Percentiles rank a stretch among this genome's conserved stretches.
phyloP scores from a whole-genome alignment of 2,113 vertebrate genomes.

The Oreochromis spilurus region DNA sequence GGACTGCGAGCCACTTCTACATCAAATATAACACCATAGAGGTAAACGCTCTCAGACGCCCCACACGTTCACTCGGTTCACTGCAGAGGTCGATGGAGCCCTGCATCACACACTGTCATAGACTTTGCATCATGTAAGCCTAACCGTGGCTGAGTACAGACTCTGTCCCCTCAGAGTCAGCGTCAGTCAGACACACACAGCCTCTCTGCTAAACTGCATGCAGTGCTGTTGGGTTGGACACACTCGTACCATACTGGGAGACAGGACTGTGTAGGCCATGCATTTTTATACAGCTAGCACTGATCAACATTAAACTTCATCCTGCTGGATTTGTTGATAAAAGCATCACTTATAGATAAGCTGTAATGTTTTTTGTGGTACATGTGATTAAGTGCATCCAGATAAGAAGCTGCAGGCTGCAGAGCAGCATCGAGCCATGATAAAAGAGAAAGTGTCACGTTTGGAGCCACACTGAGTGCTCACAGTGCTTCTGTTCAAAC shows the following conservation, averaged over 20 bases:
- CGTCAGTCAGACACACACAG: accelerated
- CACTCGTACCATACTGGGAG: neutral
- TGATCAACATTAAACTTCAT: neutral
- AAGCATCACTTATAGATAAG: neutral
- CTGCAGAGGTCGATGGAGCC: conserved; percentile 50
- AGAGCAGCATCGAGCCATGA: neutral
- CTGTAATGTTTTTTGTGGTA: neutral
- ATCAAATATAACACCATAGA: conserved; percentile 98
- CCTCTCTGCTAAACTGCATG: neutral
- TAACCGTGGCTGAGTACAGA: neutral
- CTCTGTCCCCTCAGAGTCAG: too few relatives aligned
- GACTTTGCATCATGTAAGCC: neutral
- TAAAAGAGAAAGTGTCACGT: neutral
- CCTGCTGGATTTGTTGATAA: neutral
- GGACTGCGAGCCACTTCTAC: conserved; percentile 97
- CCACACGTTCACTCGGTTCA: conserved; percentile 12
- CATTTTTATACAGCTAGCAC: neutral
- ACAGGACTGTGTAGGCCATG: accelerated
- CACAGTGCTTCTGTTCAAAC: neutral
- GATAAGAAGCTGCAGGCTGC: neutral
- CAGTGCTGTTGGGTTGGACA: neutral
- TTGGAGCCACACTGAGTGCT: neutral
- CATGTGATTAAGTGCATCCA: accelerated
- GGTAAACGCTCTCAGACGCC: conserved; percentile 83
- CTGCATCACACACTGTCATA: neutral